These are phyloP conservation scores for Stenopsyche tienmushanensis DNA, from an alignment of 1,140 invertebrate species.

Conservation along the genomic window DNA sequence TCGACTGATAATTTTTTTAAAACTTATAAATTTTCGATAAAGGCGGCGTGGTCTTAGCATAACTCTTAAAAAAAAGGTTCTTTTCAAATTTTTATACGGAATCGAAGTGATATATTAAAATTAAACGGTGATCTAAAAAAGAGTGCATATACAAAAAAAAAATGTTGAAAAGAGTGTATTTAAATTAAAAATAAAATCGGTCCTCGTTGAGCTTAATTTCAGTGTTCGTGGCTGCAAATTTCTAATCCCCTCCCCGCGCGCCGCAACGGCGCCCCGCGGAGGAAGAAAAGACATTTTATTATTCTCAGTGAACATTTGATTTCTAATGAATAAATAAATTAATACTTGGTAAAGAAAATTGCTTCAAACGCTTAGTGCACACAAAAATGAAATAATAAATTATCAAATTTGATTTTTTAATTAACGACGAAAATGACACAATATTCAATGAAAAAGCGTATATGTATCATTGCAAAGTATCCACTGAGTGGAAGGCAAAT, in stretches of 20 bases:
- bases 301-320: not conserved
- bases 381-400: constrained; percentile 20
- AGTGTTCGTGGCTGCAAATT: constrained; percentile 41
- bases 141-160: not conserved
- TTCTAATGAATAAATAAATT: not conserved
- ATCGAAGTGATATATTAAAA: constrained; percentile 10
- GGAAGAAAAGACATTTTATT: constrained; percentile 29
- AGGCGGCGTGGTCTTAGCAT: not conserved
- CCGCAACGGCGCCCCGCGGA: not conserved
- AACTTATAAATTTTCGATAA: not conserved
- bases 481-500: constrained; percentile 40
- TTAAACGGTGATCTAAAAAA: not conserved
- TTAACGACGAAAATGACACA: constrained; percentile 3
- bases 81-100: not conserved
- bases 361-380: constrained; percentile 39
- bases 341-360: constrained; percentile 19
- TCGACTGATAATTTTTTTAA: not conserved
- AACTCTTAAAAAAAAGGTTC: not conserved
- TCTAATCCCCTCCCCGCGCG: no score
- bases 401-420: constrained; percentile 13
- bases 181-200: not conserved
- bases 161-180: no score
- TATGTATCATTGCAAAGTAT: constrained; percentile 30
- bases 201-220: constrained; percentile 39
- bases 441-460: constrained; percentile 23